Base-by-base conservation (phyloP, 2,888 invertebrate species). In the Dione vanillae region DNA sequence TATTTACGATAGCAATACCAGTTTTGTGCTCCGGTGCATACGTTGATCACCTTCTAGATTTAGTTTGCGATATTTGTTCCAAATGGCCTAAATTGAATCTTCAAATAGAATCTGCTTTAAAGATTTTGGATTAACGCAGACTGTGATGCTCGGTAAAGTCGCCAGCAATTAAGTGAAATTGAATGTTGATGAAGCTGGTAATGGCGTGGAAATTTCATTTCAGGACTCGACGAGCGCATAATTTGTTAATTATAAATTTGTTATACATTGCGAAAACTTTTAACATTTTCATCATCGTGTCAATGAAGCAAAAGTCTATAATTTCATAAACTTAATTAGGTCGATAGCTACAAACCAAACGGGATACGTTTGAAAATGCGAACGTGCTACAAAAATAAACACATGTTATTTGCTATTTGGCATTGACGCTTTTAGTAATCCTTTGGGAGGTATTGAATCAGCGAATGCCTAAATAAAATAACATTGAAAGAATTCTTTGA, bases 151-250 rank as follows among this genome's bases (percentile, higher is more conserved):
- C 82, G 81, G 82, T 76, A 78, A 78, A 82, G 82, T 80, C 80
- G 66, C 81, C 78, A 80, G 85, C 85, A 89, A 91, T 90, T 89
- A 90, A 81, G 79, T 80, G 77, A 82, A 84, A 90, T 87, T 88
- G 85, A 88, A 87, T 86, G 82, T 80, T 82, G 84, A 83, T 79
- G 84, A 80, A 76, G 69, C 70, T 69, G 76, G 79, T 82, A 85
- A 84, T 84, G 78, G 78, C 80, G 78, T 80, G 76, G 78, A 78
- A 84, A 83, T 78, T 85, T 80, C 77, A 80, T 83, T 79, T 78
- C 79, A 80, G 78, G 76, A 78, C 77, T 75, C 79, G 75, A 79
- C 80, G 40, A 76, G 76, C 74, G 73, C 72, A 77, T 76, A 75
- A 72, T 78, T 76, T 78, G 80, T 75, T 77, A 82, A 85, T 83